A percentile compares a stretch with the other conserved stretches of the same genome.
These are phyloP conservation scores for Tolypeutes matacus DNA, from an alignment of 2,797 vertebrate species.

Conservation along the genomic window DNA sequence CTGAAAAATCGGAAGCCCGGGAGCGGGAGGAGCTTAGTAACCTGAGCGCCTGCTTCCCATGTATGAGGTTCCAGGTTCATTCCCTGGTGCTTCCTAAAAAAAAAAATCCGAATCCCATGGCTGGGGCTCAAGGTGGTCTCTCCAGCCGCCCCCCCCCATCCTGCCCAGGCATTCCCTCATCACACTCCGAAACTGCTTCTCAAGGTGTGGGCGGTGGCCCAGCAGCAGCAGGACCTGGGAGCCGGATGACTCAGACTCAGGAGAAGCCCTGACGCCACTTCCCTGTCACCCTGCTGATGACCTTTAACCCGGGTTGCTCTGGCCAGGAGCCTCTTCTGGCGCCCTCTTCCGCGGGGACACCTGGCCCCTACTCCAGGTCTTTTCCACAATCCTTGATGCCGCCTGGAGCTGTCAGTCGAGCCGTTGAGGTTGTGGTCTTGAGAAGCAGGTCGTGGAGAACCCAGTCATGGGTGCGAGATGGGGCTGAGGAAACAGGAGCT, in stretches of 20 bases:
- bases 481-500: slow-evolving; percentile 32
- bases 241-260: background rate
- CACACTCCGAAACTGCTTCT: background rate
- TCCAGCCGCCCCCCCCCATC: background rate
- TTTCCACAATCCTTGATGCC: background rate
- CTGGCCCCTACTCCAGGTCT: background rate
- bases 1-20: background rate
- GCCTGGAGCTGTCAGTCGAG: background rate
- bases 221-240: background rate
- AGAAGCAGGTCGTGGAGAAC: background rate
- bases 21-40: no score
- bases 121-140: background rate
- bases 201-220: background rate
- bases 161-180: no score
- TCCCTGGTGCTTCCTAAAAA: no score
- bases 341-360: background rate
- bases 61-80: no score
- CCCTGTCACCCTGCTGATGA: background rate
- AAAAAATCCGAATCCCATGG: background rate
- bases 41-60: no score
- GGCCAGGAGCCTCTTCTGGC: background rate
- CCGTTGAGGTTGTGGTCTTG: background rate
- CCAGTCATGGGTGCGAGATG: background rate
- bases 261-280: background rate
- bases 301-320: background rate